Evolutionary conservation across 2,797 vertebrate species (phyloP), one percentile per base, ranked within the genome.

Genomic region (Halcyon badia): DNA sequence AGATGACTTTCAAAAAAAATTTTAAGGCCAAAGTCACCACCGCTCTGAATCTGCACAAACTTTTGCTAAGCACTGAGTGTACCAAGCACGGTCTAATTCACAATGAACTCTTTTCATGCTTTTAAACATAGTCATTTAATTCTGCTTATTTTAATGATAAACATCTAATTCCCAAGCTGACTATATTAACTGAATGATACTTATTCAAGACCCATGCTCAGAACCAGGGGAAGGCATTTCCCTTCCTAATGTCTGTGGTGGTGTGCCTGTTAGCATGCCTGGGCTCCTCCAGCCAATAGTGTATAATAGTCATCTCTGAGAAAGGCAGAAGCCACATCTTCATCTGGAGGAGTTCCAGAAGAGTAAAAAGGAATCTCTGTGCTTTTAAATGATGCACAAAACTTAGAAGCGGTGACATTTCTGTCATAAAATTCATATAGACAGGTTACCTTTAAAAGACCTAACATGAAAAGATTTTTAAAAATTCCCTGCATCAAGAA

Each of bases 131-230:
- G 46, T 6, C 6, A 2, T 82, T 85, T 73, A 56, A 44, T 89
- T 79, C 83, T 84, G 56, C 73, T 95, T 79, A 72, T 90, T 94
- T 95, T 82, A 90, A 92, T 48, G 88, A 92, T 79, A 93, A 87
- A 80, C 77, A 87, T 51, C n/a, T 66, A 79, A 94, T 89, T 94
- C 94, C 92, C 94, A 90, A 79, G 66, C 35, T 56, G 58, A 18
- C 66, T 51, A 4, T 46, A 69, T 26, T 17, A 69, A 60, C 62
- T 90, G 80, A 97, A 94, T 76, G 68, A 80, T 2, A 68, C 37
- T 84, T 87, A 64, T 58, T 93, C 86, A 94, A n/a, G 35, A 56
- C 25, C 83, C 70, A 24, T 25, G 69, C 65, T 93, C 33, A 69
- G 80, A 49, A 76, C 44, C 44, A 70, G 44, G 35, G 57, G 54